These are phyloP conservation scores for Ariopsis seemanni DNA, from an alignment of 2,113 vertebrate species.

Conservation along the genomic window DNA sequence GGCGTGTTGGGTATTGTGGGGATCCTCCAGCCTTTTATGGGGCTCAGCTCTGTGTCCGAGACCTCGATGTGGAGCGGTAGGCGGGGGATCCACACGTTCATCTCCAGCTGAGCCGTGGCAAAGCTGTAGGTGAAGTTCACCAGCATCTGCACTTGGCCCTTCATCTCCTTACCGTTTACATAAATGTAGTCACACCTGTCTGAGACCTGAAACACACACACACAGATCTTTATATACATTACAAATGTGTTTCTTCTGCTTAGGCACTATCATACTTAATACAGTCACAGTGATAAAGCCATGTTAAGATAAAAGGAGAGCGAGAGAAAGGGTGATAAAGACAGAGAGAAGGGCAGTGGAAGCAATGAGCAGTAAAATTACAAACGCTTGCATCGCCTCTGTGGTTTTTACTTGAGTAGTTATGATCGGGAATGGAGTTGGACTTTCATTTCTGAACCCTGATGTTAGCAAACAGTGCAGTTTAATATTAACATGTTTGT, in stretches of 20 bases:
- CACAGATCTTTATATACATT: not conserved
- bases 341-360: not conserved
- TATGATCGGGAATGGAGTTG: not conserved
- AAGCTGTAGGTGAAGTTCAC: conserved; percentile 93
- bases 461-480: too few relatives aligned
- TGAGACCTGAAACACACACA: conserved; percentile 79
- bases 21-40: conserved; percentile 94
- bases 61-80: conserved; percentile 95
- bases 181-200: conserved; percentile 92
- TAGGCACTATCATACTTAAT: not conserved
- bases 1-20: conserved; percentile 76
- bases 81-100: conserved; percentile 92
- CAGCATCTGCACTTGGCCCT: conserved; percentile 80
- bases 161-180: conserved; percentile 96
- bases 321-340: not conserved
- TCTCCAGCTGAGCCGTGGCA: conserved; percentile 81
- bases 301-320: not conserved
- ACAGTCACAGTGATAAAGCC: not conserved
- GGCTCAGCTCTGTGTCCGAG: conserved; percentile 92
- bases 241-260: not conserved
- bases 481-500: not conserved
- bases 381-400: not conserved
- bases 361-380: not conserved
- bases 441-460: not conserved
- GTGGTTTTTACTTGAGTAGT: not conserved